Percentiles rank a stretch among this genome's conserved stretches.
phyloP scores from a whole-genome alignment of 2,113 vertebrate genomes.

The Apodemus speciosus region DNA sequence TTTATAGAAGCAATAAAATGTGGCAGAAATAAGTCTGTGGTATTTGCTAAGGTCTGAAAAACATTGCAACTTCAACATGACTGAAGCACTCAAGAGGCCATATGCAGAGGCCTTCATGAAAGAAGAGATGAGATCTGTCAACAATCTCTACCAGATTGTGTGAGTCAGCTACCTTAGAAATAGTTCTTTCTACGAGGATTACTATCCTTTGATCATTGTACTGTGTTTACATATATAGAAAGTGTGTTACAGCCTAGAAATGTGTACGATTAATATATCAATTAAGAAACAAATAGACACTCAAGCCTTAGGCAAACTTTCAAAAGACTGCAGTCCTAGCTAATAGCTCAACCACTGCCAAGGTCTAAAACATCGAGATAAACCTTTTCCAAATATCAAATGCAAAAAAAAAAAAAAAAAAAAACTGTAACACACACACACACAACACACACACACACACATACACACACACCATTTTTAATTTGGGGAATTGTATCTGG shows the following conservation, averaged over 20 bases:
- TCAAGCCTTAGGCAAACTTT: background rate
- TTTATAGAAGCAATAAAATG: background rate
- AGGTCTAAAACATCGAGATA: background rate
- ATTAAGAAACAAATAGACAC: background rate
- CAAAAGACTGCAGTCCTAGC: background rate
- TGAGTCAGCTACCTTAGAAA: background rate
- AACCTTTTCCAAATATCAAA: background rate
- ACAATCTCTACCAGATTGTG: background rate
- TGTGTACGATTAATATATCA: background rate
- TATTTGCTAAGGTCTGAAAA: slow-evolving; percentile 11
- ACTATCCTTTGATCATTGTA: background rate
- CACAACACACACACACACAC: background rate
- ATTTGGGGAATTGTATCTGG: background rate
- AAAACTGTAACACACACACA: slow-evolving; percentile 10
- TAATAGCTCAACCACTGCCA: background rate
- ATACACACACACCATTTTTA: background rate
- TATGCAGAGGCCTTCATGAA: background rate
- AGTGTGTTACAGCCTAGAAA: background rate
- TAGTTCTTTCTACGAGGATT: background rate
- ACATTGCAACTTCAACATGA: background rate
- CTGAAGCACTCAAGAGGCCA: background rate
- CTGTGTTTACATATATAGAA: background rate
- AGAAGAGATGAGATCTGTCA: background rate
- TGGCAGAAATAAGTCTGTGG: background rate
- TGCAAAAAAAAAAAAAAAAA: no score